These are phyloP conservation scores for Mycteria americana DNA, from an alignment of 2,797 vertebrate genomes.

Conservation along the genomic window DNA sequence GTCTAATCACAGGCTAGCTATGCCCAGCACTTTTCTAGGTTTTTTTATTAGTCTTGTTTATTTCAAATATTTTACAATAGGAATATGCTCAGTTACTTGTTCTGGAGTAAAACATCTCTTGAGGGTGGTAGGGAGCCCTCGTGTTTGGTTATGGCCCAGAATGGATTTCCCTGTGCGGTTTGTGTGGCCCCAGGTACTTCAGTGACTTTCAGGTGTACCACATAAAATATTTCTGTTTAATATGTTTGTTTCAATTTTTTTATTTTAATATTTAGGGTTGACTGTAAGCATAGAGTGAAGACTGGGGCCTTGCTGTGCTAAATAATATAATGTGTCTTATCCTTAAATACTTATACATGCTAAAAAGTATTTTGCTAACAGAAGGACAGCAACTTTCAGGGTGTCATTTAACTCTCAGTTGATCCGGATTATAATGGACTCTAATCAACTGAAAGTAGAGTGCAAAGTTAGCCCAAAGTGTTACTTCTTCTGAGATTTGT, in stretches of 20 bases:
- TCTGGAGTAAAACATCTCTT: neutral
- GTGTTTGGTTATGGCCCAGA: neutral
- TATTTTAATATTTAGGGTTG: neutral
- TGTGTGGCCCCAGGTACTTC: neutral
- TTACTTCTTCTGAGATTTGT: neutral
- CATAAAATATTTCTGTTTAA: neutral
- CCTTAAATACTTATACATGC: neutral
- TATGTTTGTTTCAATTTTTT: neutral
- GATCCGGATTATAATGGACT: neutral
- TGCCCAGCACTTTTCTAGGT: neutral
- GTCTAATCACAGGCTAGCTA: neutral
- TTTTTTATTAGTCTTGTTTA: neutral
- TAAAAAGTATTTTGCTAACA: neutral
- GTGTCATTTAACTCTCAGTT: neutral
- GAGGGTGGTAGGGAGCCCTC: neutral
- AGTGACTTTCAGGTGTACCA: neutral
- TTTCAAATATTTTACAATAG: neutral
- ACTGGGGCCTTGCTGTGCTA: neutral
- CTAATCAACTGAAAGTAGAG: neutral
- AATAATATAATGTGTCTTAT: neutral
- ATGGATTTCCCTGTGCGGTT: neutral
- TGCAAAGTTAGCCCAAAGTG: neutral
- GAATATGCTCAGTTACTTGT: neutral
- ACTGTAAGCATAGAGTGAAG: neutral
- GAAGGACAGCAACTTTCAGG: neutral